Conservation (phyloP, 2,113 vertebrate species). For the Stegastes partitus region DNA sequence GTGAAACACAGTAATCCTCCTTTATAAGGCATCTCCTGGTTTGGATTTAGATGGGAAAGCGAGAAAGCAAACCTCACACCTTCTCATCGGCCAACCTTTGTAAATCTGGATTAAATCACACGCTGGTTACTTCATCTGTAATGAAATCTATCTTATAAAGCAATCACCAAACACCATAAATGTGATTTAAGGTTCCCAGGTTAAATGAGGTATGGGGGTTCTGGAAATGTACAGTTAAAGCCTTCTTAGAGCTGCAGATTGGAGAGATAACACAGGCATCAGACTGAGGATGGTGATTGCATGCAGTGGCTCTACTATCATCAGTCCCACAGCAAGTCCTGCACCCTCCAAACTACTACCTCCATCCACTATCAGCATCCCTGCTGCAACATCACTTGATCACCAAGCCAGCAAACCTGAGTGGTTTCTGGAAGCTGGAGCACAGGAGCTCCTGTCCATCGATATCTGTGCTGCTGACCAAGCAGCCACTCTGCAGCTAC, state of each 20-base stretch:
- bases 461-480: conserved; percentile 71
- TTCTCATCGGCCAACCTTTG: conserved; percentile 7
- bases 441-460: conserved; percentile 54
- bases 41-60: conserved; percentile 39
- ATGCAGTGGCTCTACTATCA: conserved; percentile 5
- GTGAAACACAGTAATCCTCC: conserved; percentile 39
- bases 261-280: conserved; percentile 17
- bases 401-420: conserved; percentile 42
- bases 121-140: conserved; percentile 33
- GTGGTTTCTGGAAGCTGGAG: conserved; percentile 45
- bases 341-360: conserved; percentile 29
- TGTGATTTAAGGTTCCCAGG: conserved; percentile 2
- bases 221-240: conserved; percentile 21
- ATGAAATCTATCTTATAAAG: conserved; percentile 29
- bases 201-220: background rate
- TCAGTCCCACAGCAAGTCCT: conserved; percentile 34
- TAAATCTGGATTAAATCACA: conserved; percentile 44
- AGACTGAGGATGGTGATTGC: conserved; percentile 7
- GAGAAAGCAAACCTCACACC: conserved; percentile 18
- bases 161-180: conserved; percentile 14
- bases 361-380: conserved; percentile 36
- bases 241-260: conserved; percentile 29
- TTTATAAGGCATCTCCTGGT: conserved; percentile 34
- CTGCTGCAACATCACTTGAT: conserved; percentile 44
- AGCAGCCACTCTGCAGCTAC: conserved; percentile 70